These are phyloP conservation scores for Passer domesticus DNA, from an alignment of 2,113 vertebrate genomes.

Conservation along the genomic window DNA sequence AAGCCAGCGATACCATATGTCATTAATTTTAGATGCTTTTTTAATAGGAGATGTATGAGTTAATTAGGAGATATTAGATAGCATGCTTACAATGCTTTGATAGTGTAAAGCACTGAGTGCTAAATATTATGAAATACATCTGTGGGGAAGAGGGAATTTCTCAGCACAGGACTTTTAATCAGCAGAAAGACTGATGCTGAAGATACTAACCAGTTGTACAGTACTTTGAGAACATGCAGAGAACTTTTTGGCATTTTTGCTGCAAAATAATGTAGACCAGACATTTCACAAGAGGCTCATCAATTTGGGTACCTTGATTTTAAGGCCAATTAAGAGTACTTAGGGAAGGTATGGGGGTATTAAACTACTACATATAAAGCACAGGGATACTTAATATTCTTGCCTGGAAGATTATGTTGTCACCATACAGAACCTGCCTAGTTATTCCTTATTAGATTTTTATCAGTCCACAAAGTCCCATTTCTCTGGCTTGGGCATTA, in stretches of 20 bases:
- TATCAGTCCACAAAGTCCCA: not conserved
- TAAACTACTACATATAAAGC: not conserved
- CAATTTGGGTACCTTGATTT: constrained; percentile 20
- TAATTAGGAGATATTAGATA: constrained; percentile 60
- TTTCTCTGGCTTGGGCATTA: not conserved
- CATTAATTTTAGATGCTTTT: constrained; percentile 54
- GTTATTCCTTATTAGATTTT: constrained; percentile 31
- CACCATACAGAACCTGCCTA: not conserved
- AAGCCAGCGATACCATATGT: constrained; percentile 16
- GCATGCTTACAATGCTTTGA: constrained; percentile 44
- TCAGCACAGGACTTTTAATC: constrained; percentile 28
- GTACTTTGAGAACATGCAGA: not conserved
- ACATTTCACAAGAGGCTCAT: constrained; percentile 1
- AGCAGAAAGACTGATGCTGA: not conserved
- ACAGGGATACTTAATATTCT: not conserved
- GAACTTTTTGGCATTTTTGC: not conserved
- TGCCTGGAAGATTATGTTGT: not conserved
- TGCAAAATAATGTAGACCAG: not conserved
- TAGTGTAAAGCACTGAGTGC: constrained; percentile 58
- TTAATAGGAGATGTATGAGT: constrained; percentile 35
- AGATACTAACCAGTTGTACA: not conserved
- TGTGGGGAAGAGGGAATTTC: constrained; percentile 1
- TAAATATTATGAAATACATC: constrained; percentile 31
- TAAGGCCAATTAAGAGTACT: not conserved
- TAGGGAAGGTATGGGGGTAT: not conserved